Percentiles rank a stretch among this genome's conserved stretches.
phyloP scores from a whole-genome alignment of 2,888 invertebrate genomes.

The Muscina levida region DNA sequence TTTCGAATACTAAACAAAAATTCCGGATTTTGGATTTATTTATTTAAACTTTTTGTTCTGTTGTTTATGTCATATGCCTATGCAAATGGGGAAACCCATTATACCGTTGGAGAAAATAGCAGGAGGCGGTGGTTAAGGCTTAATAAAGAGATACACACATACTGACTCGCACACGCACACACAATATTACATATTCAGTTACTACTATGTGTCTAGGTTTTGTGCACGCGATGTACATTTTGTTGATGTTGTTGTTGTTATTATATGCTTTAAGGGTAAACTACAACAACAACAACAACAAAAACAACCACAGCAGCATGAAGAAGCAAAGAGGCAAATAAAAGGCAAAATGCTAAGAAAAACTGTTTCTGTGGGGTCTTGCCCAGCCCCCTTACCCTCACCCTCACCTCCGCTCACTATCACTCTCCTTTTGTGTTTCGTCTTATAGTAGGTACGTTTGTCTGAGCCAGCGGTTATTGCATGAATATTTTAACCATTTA shows the following conservation, averaged over 20 bases:
- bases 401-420: no score
- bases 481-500: constrained; percentile 59
- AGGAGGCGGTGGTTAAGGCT: not conserved
- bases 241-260: constrained; percentile 15
- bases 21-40: not conserved
- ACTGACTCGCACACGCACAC: constrained; percentile 15
- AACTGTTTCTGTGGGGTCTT: not conserved
- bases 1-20: no score
- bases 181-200: not conserved
- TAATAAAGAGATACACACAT: constrained; percentile 7
- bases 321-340: not conserved
- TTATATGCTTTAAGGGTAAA: constrained; percentile 31
- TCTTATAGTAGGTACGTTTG: not conserved
- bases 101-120: no score
- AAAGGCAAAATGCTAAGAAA: not conserved
- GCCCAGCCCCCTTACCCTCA: no score
- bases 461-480: constrained; percentile 28
- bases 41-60: not conserved
- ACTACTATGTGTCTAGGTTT: constrained; percentile 54
- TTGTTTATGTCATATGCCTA: not conserved
- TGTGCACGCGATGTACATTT: constrained; percentile 55
- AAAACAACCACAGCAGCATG: constrained; percentile 9
- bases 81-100: no score
- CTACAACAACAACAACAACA: constrained; percentile 16
- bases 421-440: no score